Conservation (phyloP, 2,888 invertebrate species). For the Drosophila meridiana region DNA sequence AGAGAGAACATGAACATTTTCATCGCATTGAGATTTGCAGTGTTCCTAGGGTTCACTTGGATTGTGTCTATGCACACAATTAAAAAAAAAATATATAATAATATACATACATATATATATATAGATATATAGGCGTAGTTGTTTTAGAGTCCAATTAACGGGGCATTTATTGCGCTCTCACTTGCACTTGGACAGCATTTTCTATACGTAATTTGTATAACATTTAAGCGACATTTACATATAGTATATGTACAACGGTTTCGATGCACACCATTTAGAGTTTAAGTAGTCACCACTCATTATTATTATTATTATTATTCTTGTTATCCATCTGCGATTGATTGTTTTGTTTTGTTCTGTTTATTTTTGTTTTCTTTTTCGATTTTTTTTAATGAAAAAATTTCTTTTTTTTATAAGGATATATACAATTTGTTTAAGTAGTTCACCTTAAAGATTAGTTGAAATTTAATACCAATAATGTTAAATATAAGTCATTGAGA, state of each 20-base stretch:
- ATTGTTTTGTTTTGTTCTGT: conserved; percentile 39
- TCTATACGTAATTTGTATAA: conserved; percentile 49
- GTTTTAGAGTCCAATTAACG: conserved; percentile 36
- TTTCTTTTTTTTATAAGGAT: conserved; percentile 3
- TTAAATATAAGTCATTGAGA: conserved; percentile 48
- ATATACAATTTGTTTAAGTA: conserved; percentile 24
- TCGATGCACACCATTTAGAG: conserved; percentile 46
- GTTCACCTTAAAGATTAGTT: conserved; percentile 53
- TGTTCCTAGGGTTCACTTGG: conserved; percentile 48
- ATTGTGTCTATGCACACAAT: conserved; percentile 21
- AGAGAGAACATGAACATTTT: conserved; percentile 24
- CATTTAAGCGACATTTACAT: conserved; percentile 43
- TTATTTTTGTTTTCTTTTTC: not conserved
- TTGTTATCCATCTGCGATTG: conserved; percentile 49
- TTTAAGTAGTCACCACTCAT: conserved; percentile 48
- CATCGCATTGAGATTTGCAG: conserved; percentile 49
- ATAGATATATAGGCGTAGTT: conserved; percentile 18
- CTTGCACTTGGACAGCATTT: conserved; percentile 45
- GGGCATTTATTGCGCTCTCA: conserved; percentile 52
- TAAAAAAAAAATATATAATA: not conserved
- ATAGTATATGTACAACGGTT: conserved; percentile 41
- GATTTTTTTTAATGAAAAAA: conserved; percentile 14
- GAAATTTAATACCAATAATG: conserved; percentile 48
- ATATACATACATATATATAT: conserved; percentile 12
- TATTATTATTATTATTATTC: conserved; percentile 21